These are phyloP conservation scores for Limnephilus marmoratus DNA, from an alignment of 2,888 invertebrate genomes.

Conservation along the genomic window DNA sequence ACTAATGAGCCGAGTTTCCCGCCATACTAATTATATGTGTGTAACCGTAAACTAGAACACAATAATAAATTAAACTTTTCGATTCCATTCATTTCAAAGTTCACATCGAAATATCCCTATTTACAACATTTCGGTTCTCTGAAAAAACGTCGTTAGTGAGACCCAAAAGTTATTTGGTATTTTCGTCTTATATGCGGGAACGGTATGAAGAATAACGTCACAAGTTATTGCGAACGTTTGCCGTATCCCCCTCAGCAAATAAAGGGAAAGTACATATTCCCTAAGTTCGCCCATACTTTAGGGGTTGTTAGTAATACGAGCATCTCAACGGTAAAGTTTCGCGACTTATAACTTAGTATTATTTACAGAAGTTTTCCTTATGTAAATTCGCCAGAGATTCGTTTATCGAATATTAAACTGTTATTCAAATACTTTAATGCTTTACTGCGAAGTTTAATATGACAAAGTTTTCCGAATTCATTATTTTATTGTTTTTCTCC, in stretches of 20 bases:
- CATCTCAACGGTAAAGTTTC: background rate
- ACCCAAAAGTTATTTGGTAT: background rate
- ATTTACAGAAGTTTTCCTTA: background rate
- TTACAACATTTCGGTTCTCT: background rate
- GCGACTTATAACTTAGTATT: background rate
- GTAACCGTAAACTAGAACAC: too few relatives aligned
- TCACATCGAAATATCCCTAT: background rate
- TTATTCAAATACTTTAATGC: background rate
- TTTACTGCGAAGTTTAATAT: background rate
- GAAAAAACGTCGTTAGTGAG: constrained; percentile 3
- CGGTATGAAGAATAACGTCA: background rate
- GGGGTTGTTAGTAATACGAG: background rate
- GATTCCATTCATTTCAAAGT: background rate
- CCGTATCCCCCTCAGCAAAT: constrained; percentile 23
- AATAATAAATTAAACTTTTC: background rate
- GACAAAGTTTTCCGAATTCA: background rate
- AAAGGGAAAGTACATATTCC: background rate
- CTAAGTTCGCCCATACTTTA: background rate
- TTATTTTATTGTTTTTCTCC: constrained; percentile 2
- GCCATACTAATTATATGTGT: background rate
- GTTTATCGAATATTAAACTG: background rate
- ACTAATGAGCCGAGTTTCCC: background rate
- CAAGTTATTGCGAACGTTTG: constrained; percentile 7
- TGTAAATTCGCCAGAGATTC: background rate
- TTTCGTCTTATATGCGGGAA: constrained; percentile 3